A percentile compares a stretch with the other conserved stretches of the same genome.
Evolutionary conservation across 2,797 vertebrate genomes (phyloP).

Genomic region (Microctenopoma steveboyesi): DNA sequence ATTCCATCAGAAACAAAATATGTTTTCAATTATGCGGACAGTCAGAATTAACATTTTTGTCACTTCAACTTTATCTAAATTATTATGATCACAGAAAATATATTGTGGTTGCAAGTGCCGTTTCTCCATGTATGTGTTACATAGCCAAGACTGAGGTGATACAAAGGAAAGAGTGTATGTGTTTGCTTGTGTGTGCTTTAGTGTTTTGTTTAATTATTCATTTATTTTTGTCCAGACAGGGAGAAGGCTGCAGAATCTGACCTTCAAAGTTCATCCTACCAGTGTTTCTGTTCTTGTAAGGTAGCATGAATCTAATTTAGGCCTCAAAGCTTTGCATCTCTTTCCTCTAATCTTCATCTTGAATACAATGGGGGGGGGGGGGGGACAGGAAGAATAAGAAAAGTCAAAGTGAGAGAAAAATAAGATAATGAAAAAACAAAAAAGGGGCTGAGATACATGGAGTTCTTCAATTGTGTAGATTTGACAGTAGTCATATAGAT

Average conservation of each 20-base stretch:
- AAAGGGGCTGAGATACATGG: not conserved
- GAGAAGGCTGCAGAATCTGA: slow-evolving; percentile 64
- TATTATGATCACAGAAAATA: too few relatives aligned
- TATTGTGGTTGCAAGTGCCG: too few relatives aligned
- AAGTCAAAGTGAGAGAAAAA: slow-evolving; percentile 15
- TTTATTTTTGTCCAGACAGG: slow-evolving; percentile 47
- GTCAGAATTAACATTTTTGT: too few relatives aligned
- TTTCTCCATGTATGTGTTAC: too few relatives aligned
- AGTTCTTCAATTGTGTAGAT: too few relatives aligned
- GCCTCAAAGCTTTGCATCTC: slow-evolving; percentile 68
- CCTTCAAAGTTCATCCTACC: slow-evolving; percentile 78
- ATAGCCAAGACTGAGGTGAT: slow-evolving; percentile 18
- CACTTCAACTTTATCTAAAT: too few relatives aligned
- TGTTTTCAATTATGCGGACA: too few relatives aligned
- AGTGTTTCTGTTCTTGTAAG: slow-evolving; percentile 81
- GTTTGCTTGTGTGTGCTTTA: not conserved
- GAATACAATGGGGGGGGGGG: slow-evolving; percentile 49
- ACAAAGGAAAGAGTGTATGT: slow-evolving; percentile 19
- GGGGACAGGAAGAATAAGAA: not conserved
- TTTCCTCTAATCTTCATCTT: slow-evolving; percentile 79
- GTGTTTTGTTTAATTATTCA: slow-evolving; percentile 43
- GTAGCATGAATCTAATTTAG: slow-evolving; percentile 82
- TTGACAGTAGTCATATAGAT: slow-evolving; percentile 41
- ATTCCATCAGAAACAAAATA: too few relatives aligned
- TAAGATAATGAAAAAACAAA: slow-evolving; percentile 23